Base-by-base conservation (phyloP, 2,888 invertebrate species). In the Megalurothrips usitatus region DNA sequence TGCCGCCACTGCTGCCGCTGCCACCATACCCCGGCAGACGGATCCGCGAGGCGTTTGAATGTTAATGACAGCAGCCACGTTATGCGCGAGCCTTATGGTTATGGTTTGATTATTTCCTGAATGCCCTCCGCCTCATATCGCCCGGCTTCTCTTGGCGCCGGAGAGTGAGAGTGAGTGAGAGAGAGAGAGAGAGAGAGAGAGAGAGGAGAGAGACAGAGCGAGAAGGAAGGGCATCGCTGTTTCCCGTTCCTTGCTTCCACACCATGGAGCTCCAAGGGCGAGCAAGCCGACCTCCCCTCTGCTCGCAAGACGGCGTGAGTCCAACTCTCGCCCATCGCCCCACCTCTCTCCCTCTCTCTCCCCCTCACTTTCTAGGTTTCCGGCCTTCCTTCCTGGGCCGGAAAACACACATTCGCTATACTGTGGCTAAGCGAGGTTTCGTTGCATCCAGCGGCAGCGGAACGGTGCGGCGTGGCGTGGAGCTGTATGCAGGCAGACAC, bases 81-180 rank as follows among this genome's bases (percentile, higher is more conserved):
- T 58, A 19, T 58, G 58, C 19, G 14, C 58, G 58, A n/a, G 68
- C 26, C 26, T 75, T 75, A 75, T 12, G 68, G 23, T 75, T 75
- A 75, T 75, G 68, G 23, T 75, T 75, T 75, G 68, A 75, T 75
- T 75, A 75, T 75, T 75, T 75, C 68, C 68, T 75, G 10, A 26
- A 75, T 75, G 68, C 23, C 23, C 14, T 17, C 19, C 58, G 6
- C 10, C 1, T 9, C 58, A 19, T 17, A 58, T 58, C 58, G 58
- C 26, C 68, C 26, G 68, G 8, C 68, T 75, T 17, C 68, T 75
- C 68, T 58, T 43, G 3, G 2, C 34, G 34, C 34, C 34, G 34
- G 58, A 58, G 58, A 52, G 10, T 14, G 58, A 14, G 58, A 58
- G 58, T 6, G 58, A 58, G 58, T 58, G 17, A 58, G 58, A 58